Base-by-base conservation (phyloP, 2,113 vertebrate genomes). In the Rallus limicola region DNA sequence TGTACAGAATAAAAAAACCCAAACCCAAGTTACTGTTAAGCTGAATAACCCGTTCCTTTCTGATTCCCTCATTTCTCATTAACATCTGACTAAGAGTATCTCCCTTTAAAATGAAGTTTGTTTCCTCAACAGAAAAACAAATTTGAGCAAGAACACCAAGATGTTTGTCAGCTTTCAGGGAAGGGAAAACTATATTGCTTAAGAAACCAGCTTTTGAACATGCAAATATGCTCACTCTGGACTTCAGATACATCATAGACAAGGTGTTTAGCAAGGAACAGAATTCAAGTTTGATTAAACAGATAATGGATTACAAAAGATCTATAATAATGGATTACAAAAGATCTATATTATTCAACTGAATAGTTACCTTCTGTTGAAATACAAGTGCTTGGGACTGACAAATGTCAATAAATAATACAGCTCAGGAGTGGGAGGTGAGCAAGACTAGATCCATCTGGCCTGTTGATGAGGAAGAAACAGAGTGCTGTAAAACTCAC, bases 371-470 rank as follows among this genome's bases (percentile, higher is more conserved):
- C 33, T 82, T 78, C 85, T 81, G 33, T 55, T 86, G 69, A 81
- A 82, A 62, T 6, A 1, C 12, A 83, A 94, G 76, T 38, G 72
- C 82, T 84, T 81, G 79, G 64, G 88, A 81, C 71, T 65, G 75
- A 85, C 63, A 85, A 82, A 69, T 67, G 60, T 76, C 85, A 77
- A 50, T 50, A 86, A 86, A 86, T 72, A 89, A 40, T 58, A 48
- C 31, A 69, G 69, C 79, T 92, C 46, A 64, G 82, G 50, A 92
- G 91, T 76, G 52, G 83, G 88, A 86, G 80, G 86, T 20, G 88
- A 64, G 71, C 64, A 88, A 84, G 86, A 67, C 42, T 75, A 14
- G 72, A 92, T 86, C 94, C 88, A 93, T 81, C 83, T 94, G 94
- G 94, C 65, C 88, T 94, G 88, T 13, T 81, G 80, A 82, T 64